phyloP scores from a whole-genome alignment of 1,140 invertebrate species.

The Cylas formicarius region DNA sequence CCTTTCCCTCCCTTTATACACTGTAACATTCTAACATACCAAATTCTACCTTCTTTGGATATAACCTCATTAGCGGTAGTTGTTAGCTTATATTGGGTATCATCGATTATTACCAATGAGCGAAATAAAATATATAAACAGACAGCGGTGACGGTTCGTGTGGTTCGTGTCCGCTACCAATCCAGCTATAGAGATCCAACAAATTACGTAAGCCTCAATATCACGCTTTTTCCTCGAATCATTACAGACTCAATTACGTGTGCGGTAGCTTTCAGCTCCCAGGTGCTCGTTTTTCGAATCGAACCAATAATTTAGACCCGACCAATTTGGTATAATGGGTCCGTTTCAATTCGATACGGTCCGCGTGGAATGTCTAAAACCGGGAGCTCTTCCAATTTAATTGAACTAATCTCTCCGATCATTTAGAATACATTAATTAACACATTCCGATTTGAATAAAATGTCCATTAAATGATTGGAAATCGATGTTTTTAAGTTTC shows the following conservation, averaged over 20 bases:
- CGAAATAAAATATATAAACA: too few relatives aligned
- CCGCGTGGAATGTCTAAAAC: slow-evolving; percentile 33
- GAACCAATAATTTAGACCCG: slow-evolving; percentile 30
- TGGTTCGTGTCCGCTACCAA: too few relatives aligned
- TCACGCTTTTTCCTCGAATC: slow-evolving; percentile 11
- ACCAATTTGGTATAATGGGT: slow-evolving; percentile 34
- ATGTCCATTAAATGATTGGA: slow-evolving; percentile 31
- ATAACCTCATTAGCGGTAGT: too few relatives aligned
- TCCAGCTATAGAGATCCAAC: too few relatives aligned
- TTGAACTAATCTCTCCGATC: slow-evolving; percentile 31
- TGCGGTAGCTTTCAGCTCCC: slow-evolving; percentile 20
- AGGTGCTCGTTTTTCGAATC: slow-evolving; percentile 24
- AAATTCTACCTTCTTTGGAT: too few relatives aligned
- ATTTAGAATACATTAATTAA: slow-evolving; percentile 33
- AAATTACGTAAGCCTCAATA: too few relatives aligned
- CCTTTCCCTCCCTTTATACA: too few relatives aligned
- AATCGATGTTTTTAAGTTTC: slow-evolving; percentile 32
- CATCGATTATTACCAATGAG: too few relatives aligned
- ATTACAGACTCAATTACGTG: slow-evolving; percentile 20
- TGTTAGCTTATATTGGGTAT: too few relatives aligned
- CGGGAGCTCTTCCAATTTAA: slow-evolving; percentile 31
- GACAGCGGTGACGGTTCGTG: too few relatives aligned
- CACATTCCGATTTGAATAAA: slow-evolving; percentile 35
- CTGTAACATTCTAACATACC: too few relatives aligned
- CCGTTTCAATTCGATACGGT: slow-evolving; percentile 23